Base-by-base conservation (phyloP, 1,140 invertebrate species). In the Eufriesea mexicana region DNA sequence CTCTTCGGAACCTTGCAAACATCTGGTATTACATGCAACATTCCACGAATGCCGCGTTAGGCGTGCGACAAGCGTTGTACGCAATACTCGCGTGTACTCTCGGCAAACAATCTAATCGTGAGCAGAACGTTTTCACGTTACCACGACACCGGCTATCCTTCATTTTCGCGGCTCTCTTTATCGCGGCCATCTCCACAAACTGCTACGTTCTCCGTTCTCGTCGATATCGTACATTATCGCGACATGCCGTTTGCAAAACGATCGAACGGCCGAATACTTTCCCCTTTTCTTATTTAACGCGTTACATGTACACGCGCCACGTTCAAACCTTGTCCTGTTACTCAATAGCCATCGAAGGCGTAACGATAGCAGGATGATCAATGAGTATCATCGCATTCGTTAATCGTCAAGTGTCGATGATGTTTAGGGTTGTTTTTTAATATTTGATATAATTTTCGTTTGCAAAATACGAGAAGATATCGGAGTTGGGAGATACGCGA, bases 91-190 rank as follows among this genome's bases (percentile, higher is more conserved):
- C 28, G 18, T 35, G 14, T 35, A 28, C 25, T 7, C 51, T 20
- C 23, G 66, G 35, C 35, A 35, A 62, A 70, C 75, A 78, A 77
- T 83, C 75, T 71, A 78, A 77, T 83, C 66, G 64, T 35, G 75
- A 59, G 47, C 74, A 54, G 42, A 47, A 61, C 62, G 47, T 77
- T 82, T 70, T 83, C 74, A 61, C 64, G 75, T 76, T 42, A n/a
- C 64, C 51, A 64, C 35, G 35, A 35, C 35, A 35, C 42, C 25
- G 20, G 75, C 75, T 70, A 62, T 77, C 64, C 75, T 76, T 82
- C 79, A 68, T 82, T 82, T 82, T 82, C 81, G 66, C 75, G 35
- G 75, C 75, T 83, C 54, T 23, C 81, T 45, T 78, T 64, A 78
- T 83, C 74, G n/a, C 57, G 14, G 9, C 25, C 74, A 67, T 83